Evolutionary conservation across 2,888 invertebrate species (phyloP).

Genomic region (Tenthredo mesomela): DNA sequence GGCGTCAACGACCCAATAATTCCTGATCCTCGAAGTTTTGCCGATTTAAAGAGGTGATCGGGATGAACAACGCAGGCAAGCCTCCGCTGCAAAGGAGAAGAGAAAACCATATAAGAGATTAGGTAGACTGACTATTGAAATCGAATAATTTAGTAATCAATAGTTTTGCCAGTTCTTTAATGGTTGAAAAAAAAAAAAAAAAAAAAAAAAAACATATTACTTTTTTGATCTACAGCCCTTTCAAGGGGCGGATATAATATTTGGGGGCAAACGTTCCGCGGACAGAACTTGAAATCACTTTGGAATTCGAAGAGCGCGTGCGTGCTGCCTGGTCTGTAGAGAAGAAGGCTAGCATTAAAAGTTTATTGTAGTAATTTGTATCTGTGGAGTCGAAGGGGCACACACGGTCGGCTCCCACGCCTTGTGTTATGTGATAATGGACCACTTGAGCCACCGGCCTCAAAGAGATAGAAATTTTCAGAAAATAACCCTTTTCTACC

Average conservation of each 20-base stretch:
- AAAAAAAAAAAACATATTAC: too few relatives aligned
- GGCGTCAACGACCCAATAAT: conserved; percentile 32
- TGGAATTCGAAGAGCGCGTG: conserved; percentile 62
- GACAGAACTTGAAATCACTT: conserved; percentile 33
- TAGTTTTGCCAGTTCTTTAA: not conserved
- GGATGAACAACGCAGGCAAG: not conserved
- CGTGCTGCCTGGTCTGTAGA: conserved; percentile 58
- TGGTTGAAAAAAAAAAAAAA: not conserved
- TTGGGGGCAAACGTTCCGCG: conserved; percentile 21
- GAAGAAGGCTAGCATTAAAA: conserved; percentile 64
- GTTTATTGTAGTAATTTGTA: conserved; percentile 71
- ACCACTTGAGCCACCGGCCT: conserved; percentile 54
- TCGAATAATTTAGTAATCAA: conserved; percentile 20
- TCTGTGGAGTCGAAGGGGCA: conserved; percentile 58
- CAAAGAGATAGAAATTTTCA: conserved; percentile 43
- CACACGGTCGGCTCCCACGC: conserved; percentile 67
- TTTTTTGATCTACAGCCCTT: not conserved
- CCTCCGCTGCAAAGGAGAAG: not conserved
- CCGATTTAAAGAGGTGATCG: not conserved
- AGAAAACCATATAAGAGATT: not conserved
- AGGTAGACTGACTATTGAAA: not conserved
- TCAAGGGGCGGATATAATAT: not conserved
- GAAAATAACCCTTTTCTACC: conserved; percentile 47
- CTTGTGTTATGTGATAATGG: conserved; percentile 66
- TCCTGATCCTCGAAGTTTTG: conserved; percentile 52